These are phyloP conservation scores for Lepisosteus osseus DNA, from an alignment of 2,113 vertebrate genomes.

Conservation along the genomic window DNA sequence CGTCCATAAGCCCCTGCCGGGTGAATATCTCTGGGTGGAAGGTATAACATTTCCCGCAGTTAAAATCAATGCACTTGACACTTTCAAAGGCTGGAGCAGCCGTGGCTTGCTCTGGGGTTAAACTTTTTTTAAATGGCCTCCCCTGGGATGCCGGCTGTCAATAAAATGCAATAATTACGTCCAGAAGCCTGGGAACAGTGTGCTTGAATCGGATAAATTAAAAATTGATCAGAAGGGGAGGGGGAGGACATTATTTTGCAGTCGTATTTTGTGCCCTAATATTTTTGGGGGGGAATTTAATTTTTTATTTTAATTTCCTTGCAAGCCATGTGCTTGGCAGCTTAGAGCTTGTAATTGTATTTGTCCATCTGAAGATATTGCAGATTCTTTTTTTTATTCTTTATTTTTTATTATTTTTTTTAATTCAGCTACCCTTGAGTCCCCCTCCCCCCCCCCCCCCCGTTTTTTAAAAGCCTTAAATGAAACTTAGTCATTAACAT, in stretches of 20 bases:
- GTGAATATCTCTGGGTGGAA: slow-evolving; percentile 73
- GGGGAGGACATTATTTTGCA: slow-evolving; percentile 72
- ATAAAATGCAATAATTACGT: slow-evolving; percentile 88
- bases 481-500: no score
- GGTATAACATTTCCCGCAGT: slow-evolving; percentile 76
- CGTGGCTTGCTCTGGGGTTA: slow-evolving; percentile 83
- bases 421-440: neutral
- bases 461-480: no score
- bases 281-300: no score
- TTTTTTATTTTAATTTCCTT: no score
- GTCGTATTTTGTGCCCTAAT: slow-evolving; percentile 53
- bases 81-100: slow-evolving; percentile 80
- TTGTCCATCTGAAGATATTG: no score
- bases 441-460: neutral
- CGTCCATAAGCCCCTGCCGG: slow-evolving; percentile 57
- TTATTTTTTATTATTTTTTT: neutral
- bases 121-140: slow-evolving; percentile 87
- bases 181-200: slow-evolving; percentile 68
- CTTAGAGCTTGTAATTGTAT: no score
- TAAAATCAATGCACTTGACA: slow-evolving; percentile 85
- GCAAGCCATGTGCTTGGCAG: no score
- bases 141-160: slow-evolving; percentile 79
- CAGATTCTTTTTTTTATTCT: no score
- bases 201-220: slow-evolving; percentile 66
- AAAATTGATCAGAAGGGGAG: slow-evolving; percentile 70